Percentiles rank a stretch among this genome's conserved stretches.
These are phyloP conservation scores for Chroicocephalus ridibundus DNA, from an alignment of 2,113 vertebrate species.

Conservation along the genomic window DNA sequence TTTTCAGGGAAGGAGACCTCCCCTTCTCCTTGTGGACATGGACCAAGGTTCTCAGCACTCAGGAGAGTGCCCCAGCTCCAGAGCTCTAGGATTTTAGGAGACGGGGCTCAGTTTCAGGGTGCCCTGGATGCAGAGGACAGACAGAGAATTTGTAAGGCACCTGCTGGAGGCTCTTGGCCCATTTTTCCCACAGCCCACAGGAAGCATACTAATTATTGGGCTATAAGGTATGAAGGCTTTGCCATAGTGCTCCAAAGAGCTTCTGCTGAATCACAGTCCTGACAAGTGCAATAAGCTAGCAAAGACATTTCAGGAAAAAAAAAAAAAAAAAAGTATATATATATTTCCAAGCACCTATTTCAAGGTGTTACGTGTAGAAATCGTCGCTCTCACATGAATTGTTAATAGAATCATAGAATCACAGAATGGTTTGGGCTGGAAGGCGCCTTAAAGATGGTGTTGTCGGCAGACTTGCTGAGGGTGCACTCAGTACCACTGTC, in stretches of 20 bases:
- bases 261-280: background rate
- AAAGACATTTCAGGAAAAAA: background rate
- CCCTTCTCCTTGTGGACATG: background rate
- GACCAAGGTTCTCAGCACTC: background rate
- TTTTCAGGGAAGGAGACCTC: background rate
- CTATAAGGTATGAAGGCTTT: background rate
- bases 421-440: background rate
- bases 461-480: background rate
- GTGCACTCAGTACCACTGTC: background rate
- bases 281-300: background rate
- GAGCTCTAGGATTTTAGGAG: background rate
- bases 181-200: background rate
- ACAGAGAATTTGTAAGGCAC: background rate
- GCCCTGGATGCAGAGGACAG: background rate
- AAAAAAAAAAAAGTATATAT: background rate
- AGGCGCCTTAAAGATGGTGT: background rate
- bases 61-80: background rate
- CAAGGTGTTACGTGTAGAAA: background rate
- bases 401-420: background rate
- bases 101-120: background rate
- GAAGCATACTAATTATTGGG: background rate
- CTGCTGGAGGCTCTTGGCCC: background rate
- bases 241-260: fast-evolving
- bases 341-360: background rate
- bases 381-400: too few species aligned